A percentile compares a stretch with the other conserved stretches of the same genome.
Evolutionary conservation across 2,888 invertebrate genomes (phyloP).

Genomic region (Campoplex capitator): DNA sequence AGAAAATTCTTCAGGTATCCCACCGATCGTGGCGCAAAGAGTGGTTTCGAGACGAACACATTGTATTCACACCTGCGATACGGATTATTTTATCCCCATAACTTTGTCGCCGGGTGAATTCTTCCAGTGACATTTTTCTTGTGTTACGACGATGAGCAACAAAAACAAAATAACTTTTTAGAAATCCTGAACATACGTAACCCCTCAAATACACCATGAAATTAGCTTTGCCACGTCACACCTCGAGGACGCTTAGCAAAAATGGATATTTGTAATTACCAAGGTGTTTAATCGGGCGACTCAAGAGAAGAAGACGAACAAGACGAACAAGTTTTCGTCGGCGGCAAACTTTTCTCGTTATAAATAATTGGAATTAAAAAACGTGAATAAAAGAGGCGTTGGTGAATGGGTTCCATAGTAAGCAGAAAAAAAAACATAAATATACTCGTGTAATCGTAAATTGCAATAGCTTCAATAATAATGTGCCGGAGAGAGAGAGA

Average conservation of each 20-base stretch:
- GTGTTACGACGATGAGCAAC: not conserved
- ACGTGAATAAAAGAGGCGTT: slow-evolving; percentile 52
- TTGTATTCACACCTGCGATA: too few relatives aligned
- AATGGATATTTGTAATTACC: slow-evolving; percentile 76
- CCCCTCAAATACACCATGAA: not conserved
- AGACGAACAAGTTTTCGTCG: slow-evolving; percentile 37
- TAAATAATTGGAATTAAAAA: slow-evolving; percentile 78
- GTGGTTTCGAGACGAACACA: too few relatives aligned
- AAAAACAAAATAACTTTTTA: not conserved
- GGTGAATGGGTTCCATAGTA: not conserved
- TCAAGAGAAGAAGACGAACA: not conserved
- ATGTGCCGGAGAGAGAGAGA: not conserved
- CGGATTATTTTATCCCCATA: not conserved
- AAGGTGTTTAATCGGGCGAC: slow-evolving; percentile 69
- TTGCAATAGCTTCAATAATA: slow-evolving; percentile 25
- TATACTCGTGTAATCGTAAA: not conserved
- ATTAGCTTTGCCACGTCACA: not conserved
- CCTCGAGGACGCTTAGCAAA: slow-evolving; percentile 63
- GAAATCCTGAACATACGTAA: not conserved
- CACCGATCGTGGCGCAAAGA: too few relatives aligned
- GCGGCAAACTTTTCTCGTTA: slow-evolving; percentile 80
- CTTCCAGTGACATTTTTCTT: not conserved
- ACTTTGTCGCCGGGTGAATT: not conserved
- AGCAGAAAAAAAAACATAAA: not conserved
- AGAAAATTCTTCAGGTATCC: too few relatives aligned